Evolutionary conservation across 2,113 vertebrate genomes (phyloP).

Genomic region (Trematomus loennbergii): DNA sequence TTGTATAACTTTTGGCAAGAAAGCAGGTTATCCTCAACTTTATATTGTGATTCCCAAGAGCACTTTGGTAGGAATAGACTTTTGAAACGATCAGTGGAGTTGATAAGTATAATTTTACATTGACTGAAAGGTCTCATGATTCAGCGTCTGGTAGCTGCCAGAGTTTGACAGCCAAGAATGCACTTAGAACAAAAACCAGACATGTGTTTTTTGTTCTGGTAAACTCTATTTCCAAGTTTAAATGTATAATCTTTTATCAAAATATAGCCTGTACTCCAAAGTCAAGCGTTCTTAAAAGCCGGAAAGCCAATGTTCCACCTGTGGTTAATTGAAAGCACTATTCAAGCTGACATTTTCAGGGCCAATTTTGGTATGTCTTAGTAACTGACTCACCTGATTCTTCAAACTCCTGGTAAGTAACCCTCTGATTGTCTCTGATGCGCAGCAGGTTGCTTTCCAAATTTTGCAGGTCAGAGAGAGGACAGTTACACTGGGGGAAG

Average conservation of each 20-base stretch:
- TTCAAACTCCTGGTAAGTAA: constrained; percentile 90
- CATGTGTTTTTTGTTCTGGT: constrained; percentile 20
- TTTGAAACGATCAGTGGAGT: no score
- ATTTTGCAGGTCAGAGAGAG: constrained; percentile 88
- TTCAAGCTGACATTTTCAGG: constrained; percentile 59
- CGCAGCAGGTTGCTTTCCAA: constrained; percentile 91
- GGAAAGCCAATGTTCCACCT: constrained; percentile 15
- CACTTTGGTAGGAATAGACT: constrained; percentile 30
- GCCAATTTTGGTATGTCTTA: constrained; percentile 3
- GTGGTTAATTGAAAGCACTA: constrained; percentile 1
- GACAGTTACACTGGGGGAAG: constrained; percentile 95
- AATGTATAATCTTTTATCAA: background rate
- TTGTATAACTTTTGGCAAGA: background rate
- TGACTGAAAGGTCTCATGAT: constrained; percentile 54
- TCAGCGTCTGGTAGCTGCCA: constrained; percentile 28
- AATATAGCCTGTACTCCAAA: background rate
- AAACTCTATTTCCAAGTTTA: background rate
- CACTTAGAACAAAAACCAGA: constrained; percentile 36
- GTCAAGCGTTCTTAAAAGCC: no score
- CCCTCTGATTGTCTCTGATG: constrained; percentile 86
- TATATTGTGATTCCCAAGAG: background rate
- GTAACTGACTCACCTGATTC: constrained; percentile 87
- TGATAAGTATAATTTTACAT: constrained; percentile 20
- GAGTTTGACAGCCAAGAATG: constrained; percentile 29
- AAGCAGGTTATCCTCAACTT: background rate